Evolutionary conservation across 2,797 vertebrate genomes (phyloP), one percentile per base, ranked within the genome.

Genomic region (Peromyscus aztecus): DNA sequence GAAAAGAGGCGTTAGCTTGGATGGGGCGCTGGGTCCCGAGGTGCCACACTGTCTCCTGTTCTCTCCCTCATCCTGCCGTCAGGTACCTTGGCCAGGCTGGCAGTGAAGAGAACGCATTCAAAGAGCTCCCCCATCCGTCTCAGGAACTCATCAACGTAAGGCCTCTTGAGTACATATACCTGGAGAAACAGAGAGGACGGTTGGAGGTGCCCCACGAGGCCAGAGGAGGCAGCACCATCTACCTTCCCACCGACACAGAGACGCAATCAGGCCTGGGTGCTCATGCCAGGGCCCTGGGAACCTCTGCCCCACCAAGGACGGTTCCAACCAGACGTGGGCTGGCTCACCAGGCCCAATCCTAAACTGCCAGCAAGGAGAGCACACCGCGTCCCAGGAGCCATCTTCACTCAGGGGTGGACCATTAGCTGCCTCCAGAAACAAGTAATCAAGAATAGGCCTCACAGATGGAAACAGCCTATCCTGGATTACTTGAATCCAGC

Each of bases 401-500:
- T 90, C 82, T 89, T 55, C 71, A 67, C 77, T 91, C 89, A 40
- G 2, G 59, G 59, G 52, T 0, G 71, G 84, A 96, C 37, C 83
- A 96, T 94, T 55, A 96, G 99, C 99, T 98, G 83, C 98, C 98
- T 99, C 99, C 99, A 99, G 99, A 99, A 99, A 99, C 99, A 99
- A 99, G 99, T 99, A 99, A 99, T 99, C 99, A 98, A 99, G 99
- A 99, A 99, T 99, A 99, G 99, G 99, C 99, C 99, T 99, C 98
- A 98, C 98, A 96, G 98, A 98, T 98, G 99, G 98, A 99, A 99
- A 99, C 99, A 99, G 99, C 99, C 99, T 99, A 99, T 99, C 99
- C 99, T 99, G 99, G 99, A 99, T 99, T 99, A 99, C 99, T 99
- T 99, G 99, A 99, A 99, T 98, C 99, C 99, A 99, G 99, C 99